A percentile compares a stretch with the other conserved stretches of the same genome.
These are phyloP conservation scores for Hypsibius dujardini DNA, from an alignment of 1,140 invertebrate species.

Conservation along the genomic window DNA sequence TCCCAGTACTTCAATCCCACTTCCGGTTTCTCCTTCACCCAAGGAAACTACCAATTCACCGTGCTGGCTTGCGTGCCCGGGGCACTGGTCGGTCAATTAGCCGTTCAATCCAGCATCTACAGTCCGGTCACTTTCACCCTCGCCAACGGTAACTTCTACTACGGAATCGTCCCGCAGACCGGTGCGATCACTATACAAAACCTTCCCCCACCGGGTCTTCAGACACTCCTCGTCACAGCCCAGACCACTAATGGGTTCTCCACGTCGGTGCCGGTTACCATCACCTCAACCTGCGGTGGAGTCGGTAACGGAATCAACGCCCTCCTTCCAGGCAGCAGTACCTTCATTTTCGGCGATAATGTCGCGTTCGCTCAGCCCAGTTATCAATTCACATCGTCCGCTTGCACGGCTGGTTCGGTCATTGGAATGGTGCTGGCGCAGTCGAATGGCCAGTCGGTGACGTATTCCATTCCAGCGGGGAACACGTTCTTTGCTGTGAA, in stretches of 20 bases:
- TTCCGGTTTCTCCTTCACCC: neutral
- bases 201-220: neutral
- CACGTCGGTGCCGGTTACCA: neutral
- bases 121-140: neutral
- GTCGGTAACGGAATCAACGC: neutral
- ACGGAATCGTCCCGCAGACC: neutral
- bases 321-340: no score
- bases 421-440: neutral
- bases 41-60: neutral
- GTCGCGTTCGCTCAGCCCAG: neutral
- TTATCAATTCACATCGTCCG: neutral
- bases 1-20: no score
- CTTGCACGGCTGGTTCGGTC: neutral
- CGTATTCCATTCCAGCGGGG: neutral
- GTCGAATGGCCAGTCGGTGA: neutral
- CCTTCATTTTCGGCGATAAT: no score
- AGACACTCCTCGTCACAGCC: neutral
- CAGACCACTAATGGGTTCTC: neutral
- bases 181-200: neutral
- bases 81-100: neutral
- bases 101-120: neutral
- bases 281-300: neutral
- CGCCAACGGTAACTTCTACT: constrained; percentile 1
- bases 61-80: neutral
- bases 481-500: constrained; percentile 6